Base-by-base conservation (phyloP, 1,140 invertebrate species). In the Drosophila nigrodunni region DNA sequence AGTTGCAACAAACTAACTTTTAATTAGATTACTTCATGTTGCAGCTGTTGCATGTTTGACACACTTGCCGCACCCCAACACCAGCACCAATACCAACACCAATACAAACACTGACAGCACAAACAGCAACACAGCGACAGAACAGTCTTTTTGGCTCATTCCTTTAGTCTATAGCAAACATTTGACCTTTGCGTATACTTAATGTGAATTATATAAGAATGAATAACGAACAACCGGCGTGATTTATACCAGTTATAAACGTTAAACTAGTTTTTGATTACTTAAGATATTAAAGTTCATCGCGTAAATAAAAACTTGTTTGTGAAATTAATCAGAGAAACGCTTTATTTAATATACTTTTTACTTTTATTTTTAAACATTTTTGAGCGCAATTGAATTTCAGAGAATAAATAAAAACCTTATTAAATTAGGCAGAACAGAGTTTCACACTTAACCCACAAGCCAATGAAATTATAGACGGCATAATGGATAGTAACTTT, bases 21-120 rank as follows among this genome's bases (percentile, higher is more conserved):
- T 87, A 88, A 87, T 87, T 87, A 80, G 83, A 88, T 87, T 88
- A 88, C 76, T 77, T 78, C 72, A 74, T 65, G 57, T 54, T 65
- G 75, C 74, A 88, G 77, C 82, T 88, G 83, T 87, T 87, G 77
- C 83, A 82, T 86, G 82, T 65, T 11, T 15, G 34, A 13, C 15
- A 18, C 1, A 15, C n/a, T 13, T 46, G 13, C 39, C 18, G 6
- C n/a, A 46, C 4, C 25, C 25, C 25, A n/a, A 37, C 34, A 55
- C 52, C n/a, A 34, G 18, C 11, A 55, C 34, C 25, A 30, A 61
- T 9, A 47, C 7, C n/a, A 34, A 39, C 11, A 55, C 34, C 25
- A 30, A 61, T 9, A 47, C 7, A 18, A 7, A 37, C 21, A 46
- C 37, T 15, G 18, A n/a, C 8, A 35, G 41, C 54, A 57, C 35